These are phyloP conservation scores for Callithrix jacchus DNA, from an alignment of 2,113 vertebrate species.

Conservation along the genomic window DNA sequence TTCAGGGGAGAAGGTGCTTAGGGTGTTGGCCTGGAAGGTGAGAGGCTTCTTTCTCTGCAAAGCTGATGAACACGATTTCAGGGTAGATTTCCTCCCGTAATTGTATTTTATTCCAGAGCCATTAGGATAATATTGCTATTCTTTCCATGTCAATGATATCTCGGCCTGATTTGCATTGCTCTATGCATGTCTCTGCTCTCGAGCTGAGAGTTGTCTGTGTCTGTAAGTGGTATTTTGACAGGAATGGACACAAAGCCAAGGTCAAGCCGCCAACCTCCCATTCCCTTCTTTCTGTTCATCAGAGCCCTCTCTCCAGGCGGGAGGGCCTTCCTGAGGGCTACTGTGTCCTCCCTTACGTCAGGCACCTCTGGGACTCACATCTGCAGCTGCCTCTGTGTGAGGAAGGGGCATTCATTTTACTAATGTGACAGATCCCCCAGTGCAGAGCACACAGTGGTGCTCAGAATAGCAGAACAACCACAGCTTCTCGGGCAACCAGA, in stretches of 20 bases:
- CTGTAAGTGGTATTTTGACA: not conserved
- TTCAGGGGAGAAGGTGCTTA: not conserved
- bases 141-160: conserved; percentile 35
- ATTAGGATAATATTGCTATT: conserved; percentile 60
- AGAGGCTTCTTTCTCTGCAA: not conserved
- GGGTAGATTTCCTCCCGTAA: conserved; percentile 47
- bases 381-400: not conserved
- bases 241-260: not conserved
- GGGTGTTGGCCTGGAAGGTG: not conserved
- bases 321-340: not conserved
- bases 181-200: not conserved
- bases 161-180: conserved; percentile 55
- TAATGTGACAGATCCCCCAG: fast-evolving
- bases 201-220: not conserved
- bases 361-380: not conserved
- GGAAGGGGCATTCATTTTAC: not conserved
- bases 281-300: not conserved
- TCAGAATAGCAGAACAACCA: not conserved
- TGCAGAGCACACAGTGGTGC: not conserved
- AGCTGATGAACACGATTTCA: conserved; percentile 21
- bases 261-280: not conserved
- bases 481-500: fast-evolving
- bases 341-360: not conserved
- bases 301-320: not conserved
- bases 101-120: conserved; percentile 50